Evolutionary conservation across 2,113 vertebrate species (phyloP).

Genomic region (Centropristis striata): DNA sequence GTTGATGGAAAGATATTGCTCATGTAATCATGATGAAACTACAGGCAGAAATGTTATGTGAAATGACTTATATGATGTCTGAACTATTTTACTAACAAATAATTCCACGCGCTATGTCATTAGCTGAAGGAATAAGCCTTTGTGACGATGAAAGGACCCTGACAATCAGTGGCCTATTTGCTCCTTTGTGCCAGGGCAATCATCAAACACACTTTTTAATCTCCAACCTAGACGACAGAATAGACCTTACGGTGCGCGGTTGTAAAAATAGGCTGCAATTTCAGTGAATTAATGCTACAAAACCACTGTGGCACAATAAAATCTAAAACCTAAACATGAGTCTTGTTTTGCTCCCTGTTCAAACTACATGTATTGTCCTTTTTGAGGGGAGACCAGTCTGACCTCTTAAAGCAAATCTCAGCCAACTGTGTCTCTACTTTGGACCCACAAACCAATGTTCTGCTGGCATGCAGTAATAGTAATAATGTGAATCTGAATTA

Average conservation of each 20-base stretch:
- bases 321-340: too few species aligned
- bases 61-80: slow-evolving; percentile 12
- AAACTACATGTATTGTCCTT: too few species aligned
- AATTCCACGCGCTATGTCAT: not conserved
- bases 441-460: slow-evolving; percentile 38
- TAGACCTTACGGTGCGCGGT: too few species aligned
- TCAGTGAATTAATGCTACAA: too few species aligned
- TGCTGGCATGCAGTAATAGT: slow-evolving; percentile 34
- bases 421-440: slow-evolving; percentile 51
- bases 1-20: slow-evolving; percentile 19
- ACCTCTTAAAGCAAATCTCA: slow-evolving; percentile 60
- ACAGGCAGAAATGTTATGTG: not conserved
- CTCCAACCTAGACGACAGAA: too few species aligned
- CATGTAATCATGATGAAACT: slow-evolving; percentile 29
- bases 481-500: slow-evolving; percentile 31
- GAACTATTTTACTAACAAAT: slow-evolving; percentile 25
- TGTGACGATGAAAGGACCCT: too few species aligned
- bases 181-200: slow-evolving; percentile 60
- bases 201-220: slow-evolving; percentile 67
- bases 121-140: too few species aligned
- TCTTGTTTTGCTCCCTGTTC: too few species aligned
- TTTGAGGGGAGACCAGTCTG: too few species aligned
- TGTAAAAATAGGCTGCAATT: too few species aligned
- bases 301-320: too few species aligned
- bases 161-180: too few species aligned